Base-by-base conservation (phyloP, 2,797 vertebrate species). In the Micromesistius poutassou region DNA sequence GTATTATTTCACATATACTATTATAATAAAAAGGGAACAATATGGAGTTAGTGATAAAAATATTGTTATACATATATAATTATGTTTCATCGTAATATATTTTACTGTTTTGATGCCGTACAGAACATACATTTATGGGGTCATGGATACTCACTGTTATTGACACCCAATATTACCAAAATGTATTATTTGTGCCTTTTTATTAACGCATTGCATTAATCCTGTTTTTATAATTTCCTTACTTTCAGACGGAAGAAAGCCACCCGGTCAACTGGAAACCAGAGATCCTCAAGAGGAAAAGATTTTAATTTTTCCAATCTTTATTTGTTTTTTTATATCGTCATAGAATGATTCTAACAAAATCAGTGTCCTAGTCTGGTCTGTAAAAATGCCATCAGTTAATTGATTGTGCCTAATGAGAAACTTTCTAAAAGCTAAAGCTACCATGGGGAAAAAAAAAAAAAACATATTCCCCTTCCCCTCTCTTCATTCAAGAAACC, bases 181-280 rank as follows among this genome's bases (percentile, higher is more conserved):
- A 16, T 13, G 16, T 46, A 13, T 2, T 55, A 16, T 46, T 14
- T 46, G 42, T 46, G 36, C 7, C 36, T 25, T 62, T 8, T 8
- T n/a, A 62, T n/a, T 25, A 8, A 9, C 22, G 28, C 62, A 68
- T 28, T 62, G 55, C 22, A 68, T 68, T 68, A 68, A 68, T 68
- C 25, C 25, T 13, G 62, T 68, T 68, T 28, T 68, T n/a, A 25
- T 62, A 25, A n/a, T 62, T 82, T 85, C 91, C 76, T 86, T 72
- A 66, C 5, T 85, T 94, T 77, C 90, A 99, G 98, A 98, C 97
- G 35, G 98, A 99, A 93, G 97, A 99, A 94, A 96, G 95, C 62
- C 98, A 99, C 87, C 97, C 97, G 7, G 87, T 99, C 93, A 99
- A 95, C 92, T 99, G 98, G 98, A 99, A 99, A 90, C 97, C 98